Evolutionary conservation across 2,888 invertebrate species (phyloP).

Genomic region (Abscondita cerata): DNA sequence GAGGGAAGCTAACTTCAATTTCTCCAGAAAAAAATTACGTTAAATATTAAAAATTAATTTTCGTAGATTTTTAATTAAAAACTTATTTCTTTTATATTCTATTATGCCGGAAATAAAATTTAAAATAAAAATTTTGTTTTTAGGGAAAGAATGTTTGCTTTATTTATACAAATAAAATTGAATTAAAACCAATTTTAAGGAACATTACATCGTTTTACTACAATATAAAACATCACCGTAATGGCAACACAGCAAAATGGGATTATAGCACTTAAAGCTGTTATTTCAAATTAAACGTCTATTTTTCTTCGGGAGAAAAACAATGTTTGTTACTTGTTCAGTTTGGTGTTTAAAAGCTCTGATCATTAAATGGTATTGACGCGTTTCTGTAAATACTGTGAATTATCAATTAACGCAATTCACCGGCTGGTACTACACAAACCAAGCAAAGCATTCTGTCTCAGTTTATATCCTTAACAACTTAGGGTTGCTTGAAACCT

Average conservation of each 20-base stretch:
- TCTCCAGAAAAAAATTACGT: not conserved
- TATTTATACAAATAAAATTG: too few species aligned
- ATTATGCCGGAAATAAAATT: not conserved
- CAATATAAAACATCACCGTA: not conserved
- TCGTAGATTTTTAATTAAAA: not conserved
- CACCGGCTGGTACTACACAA: constrained; percentile 33
- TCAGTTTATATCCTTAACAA: constrained; percentile 32
- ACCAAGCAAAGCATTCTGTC: constrained; percentile 27
- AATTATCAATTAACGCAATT: constrained; percentile 31
- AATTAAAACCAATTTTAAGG: too few species aligned
- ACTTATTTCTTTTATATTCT: not conserved
- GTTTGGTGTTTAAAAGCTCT: constrained; percentile 3
- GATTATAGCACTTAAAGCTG: not conserved
- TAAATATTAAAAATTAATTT: constrained; percentile 6
- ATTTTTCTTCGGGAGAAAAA: not conserved
- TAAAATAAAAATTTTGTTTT: not conserved
- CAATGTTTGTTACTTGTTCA: not conserved
- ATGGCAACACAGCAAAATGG: not conserved
- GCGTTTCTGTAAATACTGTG: constrained; percentile 28
- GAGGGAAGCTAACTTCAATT: constrained; percentile 1
- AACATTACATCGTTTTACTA: not conserved
- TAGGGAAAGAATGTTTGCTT: too few species aligned
- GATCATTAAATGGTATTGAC: constrained; percentile 18
- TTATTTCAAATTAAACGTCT: not conserved
- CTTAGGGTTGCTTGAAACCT: constrained; percentile 33